Evolutionary conservation across 2,888 invertebrate genomes (phyloP).

Genomic region (Dicyrtoma fusca): DNA sequence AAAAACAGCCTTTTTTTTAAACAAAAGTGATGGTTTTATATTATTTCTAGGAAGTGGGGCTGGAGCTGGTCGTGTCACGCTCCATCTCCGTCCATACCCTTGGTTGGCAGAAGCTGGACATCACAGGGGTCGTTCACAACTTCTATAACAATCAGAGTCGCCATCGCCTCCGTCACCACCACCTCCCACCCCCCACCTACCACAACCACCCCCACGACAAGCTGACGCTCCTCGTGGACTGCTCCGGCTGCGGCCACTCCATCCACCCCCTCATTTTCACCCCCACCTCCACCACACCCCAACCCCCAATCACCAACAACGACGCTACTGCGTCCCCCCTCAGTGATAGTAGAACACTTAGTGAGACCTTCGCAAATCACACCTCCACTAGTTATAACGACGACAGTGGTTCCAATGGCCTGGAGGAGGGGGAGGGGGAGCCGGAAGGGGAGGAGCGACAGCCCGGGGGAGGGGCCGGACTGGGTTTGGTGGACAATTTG

Average conservation of each 20-base stretch:
- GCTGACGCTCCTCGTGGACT: conserved; percentile 73
- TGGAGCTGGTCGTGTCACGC: conserved; percentile 65
- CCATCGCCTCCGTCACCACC: conserved; percentile 48
- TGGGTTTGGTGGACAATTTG: conserved; percentile 47
- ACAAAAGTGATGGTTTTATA: too few species aligned
- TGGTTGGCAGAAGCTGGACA: conserved; percentile 86
- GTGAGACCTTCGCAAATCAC: too few species aligned
- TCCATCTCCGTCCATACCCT: conserved; percentile 68
- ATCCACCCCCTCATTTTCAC: conserved; percentile 54
- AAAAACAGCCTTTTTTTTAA: too few species aligned
- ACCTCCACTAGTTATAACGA: conserved; percentile 25
- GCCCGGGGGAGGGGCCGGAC: background rate
- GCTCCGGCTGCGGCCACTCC: conserved; percentile 59
- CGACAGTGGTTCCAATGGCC: background rate
- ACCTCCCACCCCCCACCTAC: conserved; percentile 17
- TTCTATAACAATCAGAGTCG: conserved; percentile 61
- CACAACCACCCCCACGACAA: conserved; percentile 61
- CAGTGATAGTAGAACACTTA: conserved; percentile 44
- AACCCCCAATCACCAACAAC: too few species aligned
- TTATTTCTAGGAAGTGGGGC: conserved; percentile 58
- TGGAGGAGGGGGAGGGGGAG: background rate
- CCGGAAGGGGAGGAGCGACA: conserved; percentile 29
- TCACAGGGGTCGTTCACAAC: conserved; percentile 74
- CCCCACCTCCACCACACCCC: too few species aligned
- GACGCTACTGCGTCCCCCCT: conserved; percentile 39